Evolutionary conservation across 2,113 vertebrate genomes (phyloP), one percentile per base, ranked within the genome.

Genomic region (Gallinago paraguaiae): DNA sequence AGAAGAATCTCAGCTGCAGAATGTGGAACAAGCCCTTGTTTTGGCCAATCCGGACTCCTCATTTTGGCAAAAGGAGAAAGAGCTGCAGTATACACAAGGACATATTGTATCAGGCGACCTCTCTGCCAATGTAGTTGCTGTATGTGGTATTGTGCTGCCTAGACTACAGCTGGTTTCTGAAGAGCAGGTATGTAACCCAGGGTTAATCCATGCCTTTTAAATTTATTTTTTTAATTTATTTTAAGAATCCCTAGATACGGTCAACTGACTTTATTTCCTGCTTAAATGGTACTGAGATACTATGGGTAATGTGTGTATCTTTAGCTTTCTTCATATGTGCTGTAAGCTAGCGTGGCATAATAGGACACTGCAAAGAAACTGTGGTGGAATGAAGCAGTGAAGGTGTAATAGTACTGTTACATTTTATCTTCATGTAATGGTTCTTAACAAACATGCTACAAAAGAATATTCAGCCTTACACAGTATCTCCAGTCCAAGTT

Each of bases 111-210:
- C 99, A 0, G 92, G 98, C 0, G 99, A 99, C 96, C 98, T 99
- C 30, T 99, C 98, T 91, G 95, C 93, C 30, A 98, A 83, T 11
- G 98, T 99, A 3, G 98, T 99, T 31, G 98, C 99, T 35, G 98
- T 99, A 9, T 99, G 99, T 97, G 99, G 99, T 14, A 97, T 99
- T 64, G 92, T 99, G 9, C 96, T 99, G 19, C 98, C 99, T n/a
- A 97, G 96, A 70, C 97, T 98, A 7, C 90, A 71, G 2, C 95
- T 81, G 8, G 79, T 83, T 76, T 93, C 95, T 17, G 70, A 94
- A 88, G 97, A 98, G 13, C 98, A 98, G 98, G 99, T 99, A 93
- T 57, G 95, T 93, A 85, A 81, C 16, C 12, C n/a, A 53, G 4
- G 6, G 11, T 74, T 85, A 46, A 61, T 24, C 7, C 57, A 11